A percentile compares a stretch with the other conserved stretches of the same genome.
Conservation (phyloP, 2,888 invertebrate genomes). For the Nemotelus pantherinus region DNA sequence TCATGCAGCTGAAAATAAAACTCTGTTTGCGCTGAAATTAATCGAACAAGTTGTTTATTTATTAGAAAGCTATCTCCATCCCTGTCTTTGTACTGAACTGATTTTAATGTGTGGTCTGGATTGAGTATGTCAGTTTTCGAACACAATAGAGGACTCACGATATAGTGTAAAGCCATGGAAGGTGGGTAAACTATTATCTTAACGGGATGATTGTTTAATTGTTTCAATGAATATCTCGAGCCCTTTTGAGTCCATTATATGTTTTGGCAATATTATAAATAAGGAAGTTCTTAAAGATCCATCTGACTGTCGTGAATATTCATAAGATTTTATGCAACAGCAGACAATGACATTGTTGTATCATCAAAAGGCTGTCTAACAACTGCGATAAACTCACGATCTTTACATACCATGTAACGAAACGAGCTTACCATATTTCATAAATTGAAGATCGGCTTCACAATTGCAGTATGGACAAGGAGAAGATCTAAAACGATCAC, state of each 20-base stretch:
- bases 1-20: constrained; percentile 43
- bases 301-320: too few relatives aligned
- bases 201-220: too few relatives aligned
- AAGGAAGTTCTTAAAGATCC: too few relatives aligned
- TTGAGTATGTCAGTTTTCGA: background rate
- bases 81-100: constrained; percentile 13
- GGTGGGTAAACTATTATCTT: too few relatives aligned
- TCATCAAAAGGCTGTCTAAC: too few relatives aligned
- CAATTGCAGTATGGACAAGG: constrained; percentile 47
- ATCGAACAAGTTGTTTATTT: constrained; percentile 46
- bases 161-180: too few relatives aligned
- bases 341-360: too few relatives aligned
- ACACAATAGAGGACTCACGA: too few relatives aligned
- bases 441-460: constrained; percentile 38
- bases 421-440: constrained; percentile 46
- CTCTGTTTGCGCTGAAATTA: constrained; percentile 39
- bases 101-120: constrained; percentile 30
- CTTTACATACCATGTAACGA: constrained; percentile 46
- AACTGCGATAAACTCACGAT: constrained; percentile 42
- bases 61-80: constrained; percentile 31
- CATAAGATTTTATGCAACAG: too few relatives aligned
- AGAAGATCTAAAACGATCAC: constrained; percentile 20
- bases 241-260: too few relatives aligned
- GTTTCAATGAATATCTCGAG: too few relatives aligned
- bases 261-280: too few relatives aligned